A percentile compares a stretch with the other conserved stretches of the same genome.
These are phyloP conservation scores for Edolisoma coerulescens DNA, from an alignment of 2,113 vertebrate species.

Conservation along the genomic window DNA sequence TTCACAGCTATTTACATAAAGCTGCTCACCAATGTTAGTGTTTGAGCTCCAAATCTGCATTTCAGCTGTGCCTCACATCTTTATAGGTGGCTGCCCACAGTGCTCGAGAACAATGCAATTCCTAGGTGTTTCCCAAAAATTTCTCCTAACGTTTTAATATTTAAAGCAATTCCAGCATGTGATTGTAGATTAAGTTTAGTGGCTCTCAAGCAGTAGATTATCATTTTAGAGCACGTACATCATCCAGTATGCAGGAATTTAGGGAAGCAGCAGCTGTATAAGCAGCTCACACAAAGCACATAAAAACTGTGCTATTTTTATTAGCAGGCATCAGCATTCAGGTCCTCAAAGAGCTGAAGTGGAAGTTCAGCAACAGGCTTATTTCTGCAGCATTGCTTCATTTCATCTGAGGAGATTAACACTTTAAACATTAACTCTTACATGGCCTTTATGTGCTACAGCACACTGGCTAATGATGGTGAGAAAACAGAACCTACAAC, in stretches of 20 bases:
- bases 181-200: neutral
- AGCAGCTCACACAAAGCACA: conserved; percentile 56
- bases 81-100: neutral
- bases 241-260: neutral
- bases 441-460: neutral
- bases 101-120: accelerated
- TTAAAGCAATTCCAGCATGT: neutral
- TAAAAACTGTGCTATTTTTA: conserved; percentile 50
- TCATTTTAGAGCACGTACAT: neutral
- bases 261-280: conserved; percentile 55
- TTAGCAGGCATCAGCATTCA: conserved; percentile 52
- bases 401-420: conserved; percentile 12
- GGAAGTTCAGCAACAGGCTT: conserved; percentile 44
- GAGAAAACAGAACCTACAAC: neutral
- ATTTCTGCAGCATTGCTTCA: conserved; percentile 40
- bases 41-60: neutral
- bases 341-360: conserved; percentile 38
- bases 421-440: conserved; percentile 18
- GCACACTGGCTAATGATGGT: neutral
- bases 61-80: neutral
- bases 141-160: neutral
- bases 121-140: neutral
- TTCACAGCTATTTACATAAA: neutral
- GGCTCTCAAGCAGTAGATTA: conserved; percentile 8
- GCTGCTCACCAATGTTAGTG: neutral